Base-by-base conservation (phyloP, 2,888 invertebrate species). In the Atrina japonica region DNA sequence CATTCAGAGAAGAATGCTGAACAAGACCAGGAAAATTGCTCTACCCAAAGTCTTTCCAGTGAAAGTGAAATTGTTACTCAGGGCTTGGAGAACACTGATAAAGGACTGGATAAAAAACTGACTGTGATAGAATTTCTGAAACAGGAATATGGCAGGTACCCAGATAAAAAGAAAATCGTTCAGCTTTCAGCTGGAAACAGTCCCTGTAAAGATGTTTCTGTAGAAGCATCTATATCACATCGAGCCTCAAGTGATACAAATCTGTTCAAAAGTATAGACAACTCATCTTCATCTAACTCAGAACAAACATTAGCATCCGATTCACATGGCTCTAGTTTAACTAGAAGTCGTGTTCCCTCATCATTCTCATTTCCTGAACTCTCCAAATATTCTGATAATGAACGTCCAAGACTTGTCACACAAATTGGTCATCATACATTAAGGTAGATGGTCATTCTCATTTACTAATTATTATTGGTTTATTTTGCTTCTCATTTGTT, bases 381-480 rank as follows among this genome's bases (percentile, higher is more conserved):
- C 29, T 78, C 81, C 7, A 82, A 80, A 66, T 68, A 78, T 52
- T 68, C 76, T 14, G 77, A 80, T 18, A 76, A 66, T 63, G 76
- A 77, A 35, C 63, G 67, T 21, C 86, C 85, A 0, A 77, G 77
- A 49, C 82, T 89, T 40, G 88, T 88, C 23, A 81, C 87, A 53
- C 79, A 83, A 60, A 83, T 89, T 29, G 84, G 84, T 2, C 84
- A 82, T 63, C 82, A 74, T 55, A 89, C 88, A 50, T 81, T 89
- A 52, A 87, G 83, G 88, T 88, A 75, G 76, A 83, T 47, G 47
- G 18, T 47, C 35, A 35, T 35, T 35, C 35, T 35, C 35, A 35
- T 35, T 35, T 35, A 35, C 35, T 35, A 35, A 35, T 35, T n/a
- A n/a, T n/a, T n/a, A n/a, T n/a, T n/a, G n/a, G n/a, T n/a, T n/a